Evolutionary conservation across 1,140 invertebrate genomes (phyloP).

Genomic region (Zophobas atratus): DNA sequence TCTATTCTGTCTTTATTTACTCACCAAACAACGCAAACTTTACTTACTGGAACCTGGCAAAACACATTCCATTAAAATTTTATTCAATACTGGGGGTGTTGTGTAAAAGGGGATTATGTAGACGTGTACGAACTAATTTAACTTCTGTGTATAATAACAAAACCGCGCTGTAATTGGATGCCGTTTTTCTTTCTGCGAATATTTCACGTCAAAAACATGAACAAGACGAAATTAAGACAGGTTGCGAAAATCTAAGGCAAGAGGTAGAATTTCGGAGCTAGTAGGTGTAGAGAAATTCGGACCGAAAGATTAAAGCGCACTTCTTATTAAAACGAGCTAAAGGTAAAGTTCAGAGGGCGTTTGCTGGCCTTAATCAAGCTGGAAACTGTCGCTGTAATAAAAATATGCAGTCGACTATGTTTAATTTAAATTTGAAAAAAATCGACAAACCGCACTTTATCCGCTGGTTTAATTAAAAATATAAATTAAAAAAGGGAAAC

Average conservation of each 20-base stretch:
- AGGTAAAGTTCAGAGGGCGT: too few relatives aligned
- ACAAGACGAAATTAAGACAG: constrained; percentile 16
- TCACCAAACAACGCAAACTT: constrained; percentile 56
- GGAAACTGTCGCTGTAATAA: too few relatives aligned
- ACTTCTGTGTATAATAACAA: constrained; percentile 16
- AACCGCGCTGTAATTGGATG: constrained; percentile 22
- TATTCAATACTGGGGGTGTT: constrained; percentile 1
- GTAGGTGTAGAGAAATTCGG: not conserved
- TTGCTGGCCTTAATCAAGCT: too few relatives aligned
- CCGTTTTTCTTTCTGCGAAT: constrained; percentile 10
- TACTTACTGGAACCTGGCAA: constrained; percentile 62
- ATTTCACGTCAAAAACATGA: constrained; percentile 5
- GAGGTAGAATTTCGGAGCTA: not conserved
- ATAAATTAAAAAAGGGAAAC: too few relatives aligned
- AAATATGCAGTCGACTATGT: too few relatives aligned
- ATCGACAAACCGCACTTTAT: too few relatives aligned
- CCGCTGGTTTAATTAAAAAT: too few relatives aligned
- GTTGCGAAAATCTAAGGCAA: not conserved
- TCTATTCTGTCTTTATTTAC: constrained; percentile 49
- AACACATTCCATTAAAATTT: constrained; percentile 57
- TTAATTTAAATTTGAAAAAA: too few relatives aligned
- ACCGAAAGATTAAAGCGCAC: too few relatives aligned
- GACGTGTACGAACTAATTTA: constrained; percentile 29
- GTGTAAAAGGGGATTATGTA: constrained; percentile 32
- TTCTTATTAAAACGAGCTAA: too few relatives aligned